Conservation (phyloP, 2,797 vertebrate genomes). For the Semotilus atromaculatus region DNA sequence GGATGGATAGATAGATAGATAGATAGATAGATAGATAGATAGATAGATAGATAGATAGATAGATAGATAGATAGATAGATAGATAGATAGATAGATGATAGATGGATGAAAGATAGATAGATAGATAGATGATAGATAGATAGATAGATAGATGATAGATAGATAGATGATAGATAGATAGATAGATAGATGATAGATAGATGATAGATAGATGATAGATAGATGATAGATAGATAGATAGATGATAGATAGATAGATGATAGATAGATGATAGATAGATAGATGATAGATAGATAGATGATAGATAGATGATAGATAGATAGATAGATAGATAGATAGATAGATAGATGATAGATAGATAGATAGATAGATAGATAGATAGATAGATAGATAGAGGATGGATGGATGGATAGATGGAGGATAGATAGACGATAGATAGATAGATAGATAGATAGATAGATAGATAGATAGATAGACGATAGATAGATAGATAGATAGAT, state of each 20-base stretch:
- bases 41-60: background rate
- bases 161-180: background rate
- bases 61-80: background rate
- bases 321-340: accelerated
- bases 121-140: background rate
- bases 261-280: background rate
- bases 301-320: accelerated
- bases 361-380: background rate
- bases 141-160: background rate
- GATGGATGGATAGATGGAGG: background rate
- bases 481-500: background rate
- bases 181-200: background rate
- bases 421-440: background rate
- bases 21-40: background rate
- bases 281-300: background rate
- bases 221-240: background rate
- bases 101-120: background rate
- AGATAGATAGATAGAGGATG: accelerated
- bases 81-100: background rate
- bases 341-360: background rate
- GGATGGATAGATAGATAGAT: background rate
- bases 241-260: no score
- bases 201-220: no score
- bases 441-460: background rate
- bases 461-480: background rate